Evolutionary conservation across 2,797 vertebrate genomes (phyloP).

Genomic region (Dryobates pubescens): DNA sequence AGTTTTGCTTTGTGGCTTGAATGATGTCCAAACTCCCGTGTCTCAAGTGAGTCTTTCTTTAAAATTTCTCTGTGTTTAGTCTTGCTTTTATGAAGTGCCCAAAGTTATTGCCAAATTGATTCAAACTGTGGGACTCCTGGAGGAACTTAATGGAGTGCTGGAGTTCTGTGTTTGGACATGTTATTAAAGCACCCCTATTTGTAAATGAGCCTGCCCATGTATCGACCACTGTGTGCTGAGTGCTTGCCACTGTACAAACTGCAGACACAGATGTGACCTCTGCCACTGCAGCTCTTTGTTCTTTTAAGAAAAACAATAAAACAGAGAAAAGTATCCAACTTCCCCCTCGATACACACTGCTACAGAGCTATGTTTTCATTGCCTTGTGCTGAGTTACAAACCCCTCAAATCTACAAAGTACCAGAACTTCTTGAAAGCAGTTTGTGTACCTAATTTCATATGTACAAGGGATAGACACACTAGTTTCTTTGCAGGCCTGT

Average conservation of each 20-base stretch:
- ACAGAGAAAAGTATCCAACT: background rate
- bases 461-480: background rate
- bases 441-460: background rate
- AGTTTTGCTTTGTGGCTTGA: background rate
- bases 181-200: background rate
- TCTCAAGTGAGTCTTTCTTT: background rate
- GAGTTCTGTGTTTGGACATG: background rate
- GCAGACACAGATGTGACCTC: background rate
- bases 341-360: background rate
- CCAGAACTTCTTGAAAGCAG: background rate
- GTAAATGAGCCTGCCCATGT: background rate
- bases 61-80: background rate
- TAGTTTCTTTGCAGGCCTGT: background rate
- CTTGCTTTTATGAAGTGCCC: slow-evolving; percentile 8
- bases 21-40: background rate
- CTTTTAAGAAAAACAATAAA: slow-evolving; percentile 1
- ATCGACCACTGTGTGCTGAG: background rate
- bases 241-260: slow-evolving; percentile 15
- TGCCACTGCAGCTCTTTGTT: background rate
- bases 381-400: background rate
- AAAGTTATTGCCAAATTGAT: background rate
- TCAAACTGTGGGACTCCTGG: background rate
- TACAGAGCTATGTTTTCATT: background rate
- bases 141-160: background rate
- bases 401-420: background rate